Conservation (phyloP, 2,888 invertebrate genomes). For the Drosophila fulvimacula region DNA sequence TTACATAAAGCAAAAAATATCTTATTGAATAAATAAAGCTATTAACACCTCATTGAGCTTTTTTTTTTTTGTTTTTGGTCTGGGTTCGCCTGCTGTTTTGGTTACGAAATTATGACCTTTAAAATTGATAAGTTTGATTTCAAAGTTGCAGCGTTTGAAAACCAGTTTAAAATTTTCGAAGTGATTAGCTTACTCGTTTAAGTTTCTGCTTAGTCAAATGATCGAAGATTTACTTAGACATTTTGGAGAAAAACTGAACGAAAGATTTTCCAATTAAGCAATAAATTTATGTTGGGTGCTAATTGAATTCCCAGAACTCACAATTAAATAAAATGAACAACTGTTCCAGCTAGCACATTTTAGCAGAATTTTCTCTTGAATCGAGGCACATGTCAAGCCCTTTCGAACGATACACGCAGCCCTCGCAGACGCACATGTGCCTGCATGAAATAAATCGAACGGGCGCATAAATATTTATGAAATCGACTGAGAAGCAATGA, state of each 20-base stretch:
- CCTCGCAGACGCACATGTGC: constrained; percentile 55
- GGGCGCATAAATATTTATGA: constrained; percentile 67
- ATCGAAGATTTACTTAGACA: neutral
- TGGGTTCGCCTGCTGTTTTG: constrained; percentile 19
- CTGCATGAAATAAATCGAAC: constrained; percentile 54
- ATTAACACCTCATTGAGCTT: constrained; percentile 43
- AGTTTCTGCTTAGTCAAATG: constrained; percentile 9
- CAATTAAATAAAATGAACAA: neutral
- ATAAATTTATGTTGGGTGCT: neutral
- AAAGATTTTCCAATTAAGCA: neutral
- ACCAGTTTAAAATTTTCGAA: constrained; percentile 34
- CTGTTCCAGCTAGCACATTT: neutral
- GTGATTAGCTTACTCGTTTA: constrained; percentile 5
- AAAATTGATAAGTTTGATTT: constrained; percentile 46
- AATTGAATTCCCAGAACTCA: constrained; percentile 11
- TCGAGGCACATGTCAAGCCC: constrained; percentile 1
- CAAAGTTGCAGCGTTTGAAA: constrained; percentile 30
- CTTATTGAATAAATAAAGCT: neutral
- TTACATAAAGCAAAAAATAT: neutral
- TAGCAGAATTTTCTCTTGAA: constrained; percentile 3
- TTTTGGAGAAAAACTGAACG: neutral
- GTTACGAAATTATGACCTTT: constrained; percentile 59
- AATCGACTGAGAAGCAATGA: constrained; percentile 27
- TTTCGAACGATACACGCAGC: constrained; percentile 13
- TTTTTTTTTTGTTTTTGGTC: constrained; percentile 11